Evolutionary conservation across 2,113 vertebrate species (phyloP).

Genomic region (Macrotus californicus): DNA sequence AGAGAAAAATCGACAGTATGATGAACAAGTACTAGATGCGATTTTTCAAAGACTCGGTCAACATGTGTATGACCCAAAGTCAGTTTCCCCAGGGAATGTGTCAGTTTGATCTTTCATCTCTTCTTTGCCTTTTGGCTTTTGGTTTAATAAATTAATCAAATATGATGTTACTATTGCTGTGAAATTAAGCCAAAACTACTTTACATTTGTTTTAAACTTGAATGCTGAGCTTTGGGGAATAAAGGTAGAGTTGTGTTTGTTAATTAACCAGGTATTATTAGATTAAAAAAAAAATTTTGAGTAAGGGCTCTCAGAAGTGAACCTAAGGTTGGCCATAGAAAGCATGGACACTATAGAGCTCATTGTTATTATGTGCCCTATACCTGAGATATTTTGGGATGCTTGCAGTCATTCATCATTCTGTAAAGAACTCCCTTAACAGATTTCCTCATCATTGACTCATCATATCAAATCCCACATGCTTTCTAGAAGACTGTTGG

Average conservation of each 20-base stretch:
- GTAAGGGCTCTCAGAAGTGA: background rate
- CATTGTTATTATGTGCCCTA: background rate
- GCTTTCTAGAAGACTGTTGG: background rate
- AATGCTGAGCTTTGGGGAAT: background rate
- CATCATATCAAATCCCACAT: background rate
- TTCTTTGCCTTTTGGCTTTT: slow-evolving; percentile 16
- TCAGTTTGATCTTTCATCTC: background rate
- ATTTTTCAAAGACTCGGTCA: background rate
- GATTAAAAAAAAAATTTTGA: background rate
- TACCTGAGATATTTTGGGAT: background rate
- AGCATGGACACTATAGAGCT: background rate
- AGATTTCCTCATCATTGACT: background rate
- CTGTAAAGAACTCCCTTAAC: background rate
- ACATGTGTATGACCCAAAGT: background rate
- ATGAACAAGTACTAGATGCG: background rate
- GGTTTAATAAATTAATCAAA: background rate
- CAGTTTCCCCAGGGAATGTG: background rate
- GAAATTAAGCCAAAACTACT: slow-evolving; percentile 12
- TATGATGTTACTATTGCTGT: background rate
- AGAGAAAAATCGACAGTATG: background rate
- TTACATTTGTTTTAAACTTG: background rate
- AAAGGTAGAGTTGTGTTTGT: background rate
- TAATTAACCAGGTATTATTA: background rate
- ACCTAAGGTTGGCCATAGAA: background rate
- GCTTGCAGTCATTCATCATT: background rate